Evolutionary conservation across 2,888 invertebrate species (phyloP).

Genomic region (Dione vanillae): DNA sequence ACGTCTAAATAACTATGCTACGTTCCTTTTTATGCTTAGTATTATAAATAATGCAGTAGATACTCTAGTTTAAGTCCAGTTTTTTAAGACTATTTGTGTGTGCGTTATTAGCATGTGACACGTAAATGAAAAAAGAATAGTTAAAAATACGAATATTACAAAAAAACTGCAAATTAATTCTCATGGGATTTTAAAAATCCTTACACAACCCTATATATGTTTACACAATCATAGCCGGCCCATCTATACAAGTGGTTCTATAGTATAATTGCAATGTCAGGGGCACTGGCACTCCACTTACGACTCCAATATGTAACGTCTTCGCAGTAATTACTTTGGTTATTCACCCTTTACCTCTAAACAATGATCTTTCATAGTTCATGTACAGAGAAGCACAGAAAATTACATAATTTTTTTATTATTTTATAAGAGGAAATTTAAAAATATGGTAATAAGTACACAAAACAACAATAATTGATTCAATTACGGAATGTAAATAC

Average conservation of each 20-base stretch:
- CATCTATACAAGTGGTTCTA: constrained; percentile 16
- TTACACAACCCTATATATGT: not conserved
- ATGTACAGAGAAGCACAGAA: not conserved
- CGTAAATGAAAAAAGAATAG: no score
- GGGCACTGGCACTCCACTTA: constrained; percentile 19
- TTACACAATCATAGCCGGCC: not conserved
- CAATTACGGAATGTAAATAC: no score
- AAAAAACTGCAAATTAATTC: no score
- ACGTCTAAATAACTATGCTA: no score
- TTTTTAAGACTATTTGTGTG: no score
- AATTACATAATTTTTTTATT: not conserved
- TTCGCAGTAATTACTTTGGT: constrained; percentile 16
- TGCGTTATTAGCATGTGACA: no score
- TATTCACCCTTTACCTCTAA: constrained; percentile 31
- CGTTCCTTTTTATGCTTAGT: no score
- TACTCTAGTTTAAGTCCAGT: no score
- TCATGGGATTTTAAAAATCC: not conserved
- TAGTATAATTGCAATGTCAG: constrained; percentile 30
- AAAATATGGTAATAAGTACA: not conserved
- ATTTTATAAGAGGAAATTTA: not conserved
- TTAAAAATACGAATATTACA: no score
- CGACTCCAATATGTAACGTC: constrained; percentile 21
- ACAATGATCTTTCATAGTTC: constrained; percentile 23
- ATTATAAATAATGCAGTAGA: no score
- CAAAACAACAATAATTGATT: no score